A percentile compares a stretch with the other conserved stretches of the same genome.
Evolutionary conservation across 2,113 vertebrate species (phyloP).

Genomic region (Meriones unguiculatus): DNA sequence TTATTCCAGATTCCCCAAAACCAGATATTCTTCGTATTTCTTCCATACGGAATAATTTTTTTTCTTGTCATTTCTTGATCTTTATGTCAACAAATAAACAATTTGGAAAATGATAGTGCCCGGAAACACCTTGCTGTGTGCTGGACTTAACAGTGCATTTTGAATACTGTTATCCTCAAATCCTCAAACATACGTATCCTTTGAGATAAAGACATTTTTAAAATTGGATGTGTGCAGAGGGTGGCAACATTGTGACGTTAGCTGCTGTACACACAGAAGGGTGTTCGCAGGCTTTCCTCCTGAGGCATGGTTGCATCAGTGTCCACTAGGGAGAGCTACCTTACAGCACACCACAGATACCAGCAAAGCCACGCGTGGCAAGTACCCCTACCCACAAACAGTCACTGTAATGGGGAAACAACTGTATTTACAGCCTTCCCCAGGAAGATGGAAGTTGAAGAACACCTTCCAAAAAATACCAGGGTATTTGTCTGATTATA

Average conservation of each 20-base stretch:
- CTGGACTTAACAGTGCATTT: neutral
- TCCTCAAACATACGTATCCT: neutral
- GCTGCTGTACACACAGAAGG: neutral
- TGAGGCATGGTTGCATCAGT: neutral
- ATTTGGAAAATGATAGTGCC: neutral
- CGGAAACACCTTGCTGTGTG: neutral
- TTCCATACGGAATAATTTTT: neutral
- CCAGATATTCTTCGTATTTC: slow-evolving; percentile 35
- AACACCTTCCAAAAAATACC: neutral
- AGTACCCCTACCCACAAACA: neutral
- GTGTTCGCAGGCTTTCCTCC: neutral
- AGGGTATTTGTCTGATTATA: neutral
- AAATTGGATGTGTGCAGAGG: neutral
- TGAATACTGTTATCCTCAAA: neutral
- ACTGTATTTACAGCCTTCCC: neutral
- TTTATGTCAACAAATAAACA: slow-evolving; percentile 16
- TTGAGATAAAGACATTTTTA: neutral
- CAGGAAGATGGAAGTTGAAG: neutral
- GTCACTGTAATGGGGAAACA: slow-evolving; percentile 56
- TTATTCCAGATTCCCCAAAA: slow-evolving; percentile 25
- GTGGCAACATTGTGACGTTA: neutral
- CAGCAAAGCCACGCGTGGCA: too few species aligned
- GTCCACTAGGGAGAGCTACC: slow-evolving; percentile 83
- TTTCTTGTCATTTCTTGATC: neutral
- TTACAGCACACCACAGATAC: slow-evolving; percentile 58